phyloP scores from a whole-genome alignment of 2,888 invertebrate genomes.

The Aleiodes alternator region DNA sequence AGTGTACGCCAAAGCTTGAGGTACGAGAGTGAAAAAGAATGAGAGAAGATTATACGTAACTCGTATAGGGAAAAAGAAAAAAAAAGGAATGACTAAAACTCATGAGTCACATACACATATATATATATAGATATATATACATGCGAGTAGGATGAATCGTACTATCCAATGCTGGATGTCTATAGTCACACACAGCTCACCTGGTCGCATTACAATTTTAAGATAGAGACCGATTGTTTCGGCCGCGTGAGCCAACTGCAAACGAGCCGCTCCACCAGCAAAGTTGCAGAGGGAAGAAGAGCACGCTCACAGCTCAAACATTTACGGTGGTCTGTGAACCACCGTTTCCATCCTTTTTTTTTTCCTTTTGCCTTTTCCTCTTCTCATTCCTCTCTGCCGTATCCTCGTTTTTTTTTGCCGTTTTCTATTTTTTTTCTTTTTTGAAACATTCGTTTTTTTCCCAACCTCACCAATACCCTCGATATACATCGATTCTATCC shows the following conservation, averaged over 20 bases:
- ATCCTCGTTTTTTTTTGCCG: conserved; percentile 8
- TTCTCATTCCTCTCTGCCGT: conserved; percentile 31
- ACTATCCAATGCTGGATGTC: conserved; percentile 20
- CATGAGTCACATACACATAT: conserved; percentile 26
- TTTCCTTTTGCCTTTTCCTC: conserved; percentile 28
- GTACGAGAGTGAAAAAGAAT: conserved; percentile 47
- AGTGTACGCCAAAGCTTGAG: conserved; percentile 14
- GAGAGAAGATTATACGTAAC: conserved; percentile 44
- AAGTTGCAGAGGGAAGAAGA: conserved; percentile 42
- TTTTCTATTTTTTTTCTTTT: not conserved
- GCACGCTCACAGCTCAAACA: conserved; percentile 53
- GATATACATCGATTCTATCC: conserved; percentile 19
- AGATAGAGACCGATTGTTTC: conserved; percentile 65
- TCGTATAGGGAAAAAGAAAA: conserved; percentile 5
- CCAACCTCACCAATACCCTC: not conserved
- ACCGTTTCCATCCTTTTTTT: conserved; percentile 24
- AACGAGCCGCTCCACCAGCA: conserved; percentile 56
- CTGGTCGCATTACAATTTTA: conserved; percentile 65
- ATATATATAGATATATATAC: too few species aligned
- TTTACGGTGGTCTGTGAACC: conserved; percentile 56
- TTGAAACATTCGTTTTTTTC: conserved; percentile 7
- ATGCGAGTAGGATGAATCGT: conserved; percentile 21
- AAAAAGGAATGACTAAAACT: not conserved
- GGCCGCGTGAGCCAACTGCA: conserved; percentile 65
- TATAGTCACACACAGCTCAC: conserved; percentile 41